A percentile compares a stretch with the other conserved stretches of the same genome.
Conservation (phyloP, 1,140 invertebrate species). For the Halesus radiatus region DNA sequence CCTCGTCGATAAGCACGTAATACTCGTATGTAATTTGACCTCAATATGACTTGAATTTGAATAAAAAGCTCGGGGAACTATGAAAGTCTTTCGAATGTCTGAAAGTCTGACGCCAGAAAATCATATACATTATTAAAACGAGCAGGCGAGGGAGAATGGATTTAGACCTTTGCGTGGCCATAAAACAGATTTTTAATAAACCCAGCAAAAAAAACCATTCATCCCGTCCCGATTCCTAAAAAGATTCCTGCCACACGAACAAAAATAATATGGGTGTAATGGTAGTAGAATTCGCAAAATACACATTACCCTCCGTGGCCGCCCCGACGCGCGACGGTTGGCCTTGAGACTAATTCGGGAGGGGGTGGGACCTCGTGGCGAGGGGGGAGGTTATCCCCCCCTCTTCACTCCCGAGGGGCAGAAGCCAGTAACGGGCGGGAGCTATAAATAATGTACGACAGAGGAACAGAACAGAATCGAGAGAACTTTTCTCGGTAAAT, state of each 20-base stretch:
- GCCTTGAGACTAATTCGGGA: slow-evolving; percentile 37
- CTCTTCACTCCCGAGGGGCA: background rate
- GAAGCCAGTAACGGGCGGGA: slow-evolving; percentile 8
- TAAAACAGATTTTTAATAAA: background rate
- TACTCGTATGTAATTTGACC: no score
- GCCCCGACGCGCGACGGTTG: slow-evolving; percentile 8
- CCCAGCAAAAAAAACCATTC: background rate
- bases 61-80: no score
- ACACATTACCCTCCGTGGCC: background rate
- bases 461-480: background rate
- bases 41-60: no score
- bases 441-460: slow-evolving; percentile 32
- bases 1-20: no score
- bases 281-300: slow-evolving; percentile 17
- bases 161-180: no score
- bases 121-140: no score
- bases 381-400: background rate
- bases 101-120: no score
- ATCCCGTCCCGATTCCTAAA: background rate
- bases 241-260: no score
- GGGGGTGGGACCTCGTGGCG: background rate
- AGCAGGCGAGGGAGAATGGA: no score
- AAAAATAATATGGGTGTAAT: background rate
- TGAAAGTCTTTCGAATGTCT: no score
- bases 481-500: slow-evolving; percentile 8